Base-by-base conservation (phyloP, 2,113 vertebrate species). In the Microcebus lehilahytsara region DNA sequence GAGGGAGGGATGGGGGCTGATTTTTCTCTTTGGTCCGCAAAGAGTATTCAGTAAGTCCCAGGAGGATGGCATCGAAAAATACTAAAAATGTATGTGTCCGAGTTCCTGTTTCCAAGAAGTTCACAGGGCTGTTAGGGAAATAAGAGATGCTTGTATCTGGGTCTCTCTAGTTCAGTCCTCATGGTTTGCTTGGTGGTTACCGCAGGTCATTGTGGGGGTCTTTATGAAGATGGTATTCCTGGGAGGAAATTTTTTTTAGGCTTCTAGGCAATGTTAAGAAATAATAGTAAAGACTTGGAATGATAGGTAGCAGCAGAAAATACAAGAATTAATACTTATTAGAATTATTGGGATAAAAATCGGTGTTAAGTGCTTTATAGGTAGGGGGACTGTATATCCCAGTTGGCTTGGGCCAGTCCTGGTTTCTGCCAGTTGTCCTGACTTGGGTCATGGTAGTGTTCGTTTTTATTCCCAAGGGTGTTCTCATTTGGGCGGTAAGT, bases 341-440 rank as follows among this genome's bases (percentile, higher is more conserved):
- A 51, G 72, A 69, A 34, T 91, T 78, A 56, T 10, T 42, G 51
- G 23, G 37, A 3, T 46, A 34, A 71, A 67, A 69, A 46, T 4
- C n/a, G 56, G 42, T 9, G 37, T 56, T 37, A 75, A 64, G 83
- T 67, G 51, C 34, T 77, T 77, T 58, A 0, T 32, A 32, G 53
- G 4, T 12, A 37, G 10, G 2, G 32, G 34, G n/a, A n/a, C 66
- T 1, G 0, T 9, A 1, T n/a, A 71, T 64, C 11, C 64, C 58
- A 7, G 0, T 17, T 32, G 75, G 27, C 14, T 37, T 6, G 19
- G 72, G 40, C 20, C n/a, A 32, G 17, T 51, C 20, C 64, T 42
- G 34, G 1, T 17, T 78, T 80, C 51, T 66, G 83, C 12, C 3
- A 1, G 0, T 78, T 32, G 34, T 71, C 46, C 69, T 69, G 74